These are phyloP conservation scores for Oxyteleia sp. DNA, from an alignment of 2,888 invertebrate species.

Conservation along the genomic window DNA sequence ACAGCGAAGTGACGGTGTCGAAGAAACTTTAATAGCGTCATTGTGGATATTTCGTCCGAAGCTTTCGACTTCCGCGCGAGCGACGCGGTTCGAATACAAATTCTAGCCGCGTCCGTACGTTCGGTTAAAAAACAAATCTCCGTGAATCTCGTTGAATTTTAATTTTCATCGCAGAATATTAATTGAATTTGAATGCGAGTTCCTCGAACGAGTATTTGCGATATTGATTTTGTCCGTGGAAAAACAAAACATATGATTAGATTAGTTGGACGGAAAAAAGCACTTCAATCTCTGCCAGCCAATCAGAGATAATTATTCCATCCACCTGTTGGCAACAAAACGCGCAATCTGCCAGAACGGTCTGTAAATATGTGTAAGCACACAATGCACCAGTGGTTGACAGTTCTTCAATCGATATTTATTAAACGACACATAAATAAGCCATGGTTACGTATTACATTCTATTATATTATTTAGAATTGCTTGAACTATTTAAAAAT, in stretches of 20 bases:
- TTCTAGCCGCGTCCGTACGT: neutral
- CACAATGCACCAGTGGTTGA: neutral
- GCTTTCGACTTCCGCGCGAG: neutral
- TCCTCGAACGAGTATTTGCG: neutral
- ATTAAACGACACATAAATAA: neutral
- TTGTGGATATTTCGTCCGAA: neutral
- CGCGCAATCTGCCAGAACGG: constrained; percentile 6
- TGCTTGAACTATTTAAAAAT: no score
- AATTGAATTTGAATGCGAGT: constrained; percentile 18
- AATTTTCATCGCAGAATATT: constrained; percentile 9
- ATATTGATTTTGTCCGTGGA: neutral
- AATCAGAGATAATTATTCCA: constrained; percentile 34
- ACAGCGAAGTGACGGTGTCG: neutral
- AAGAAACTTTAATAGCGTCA: constrained; percentile 14
- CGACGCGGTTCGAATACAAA: neutral
- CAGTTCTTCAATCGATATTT: constrained; percentile 1
- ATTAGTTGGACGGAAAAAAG: neutral
- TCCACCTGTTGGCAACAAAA: constrained; percentile 44
- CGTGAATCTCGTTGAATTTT: constrained; percentile 15
- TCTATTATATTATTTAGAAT: neutral
- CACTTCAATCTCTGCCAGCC: constrained; percentile 7
- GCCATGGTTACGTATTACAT: neutral
- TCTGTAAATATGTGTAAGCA: constrained; percentile 2
- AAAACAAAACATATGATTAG: neutral
- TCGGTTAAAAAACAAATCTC: neutral